These are phyloP conservation scores for Chondrilla cf. caribensis DNA, from an alignment of 37 sponge, comb jelly and placozoan genomes.

Conservation along the genomic window DNA sequence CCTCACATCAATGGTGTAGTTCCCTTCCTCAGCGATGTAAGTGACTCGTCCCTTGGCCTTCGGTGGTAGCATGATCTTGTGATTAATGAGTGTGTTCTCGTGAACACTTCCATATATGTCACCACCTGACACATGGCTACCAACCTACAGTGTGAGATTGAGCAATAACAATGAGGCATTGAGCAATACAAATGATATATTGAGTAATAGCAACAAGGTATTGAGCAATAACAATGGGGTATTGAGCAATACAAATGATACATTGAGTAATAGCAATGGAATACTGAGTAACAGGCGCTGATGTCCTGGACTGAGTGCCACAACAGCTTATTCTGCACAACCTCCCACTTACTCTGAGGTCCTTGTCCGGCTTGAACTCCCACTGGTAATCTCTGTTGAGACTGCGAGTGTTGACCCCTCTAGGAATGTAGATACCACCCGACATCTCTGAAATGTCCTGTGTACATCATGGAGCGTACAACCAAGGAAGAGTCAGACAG, in stretches of 20 bases:
- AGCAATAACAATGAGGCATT: too few species aligned
- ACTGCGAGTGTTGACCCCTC: constrained; percentile 84
- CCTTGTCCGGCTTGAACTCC: constrained; percentile 78
- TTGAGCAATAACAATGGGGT: too few species aligned
- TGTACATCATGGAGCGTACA: background rate
- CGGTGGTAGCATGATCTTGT: constrained; percentile 85
- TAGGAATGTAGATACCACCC: constrained; percentile 92
- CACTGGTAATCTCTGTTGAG: constrained; percentile 67
- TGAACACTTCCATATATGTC: constrained; percentile 83
- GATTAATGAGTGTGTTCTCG: constrained; percentile 93
- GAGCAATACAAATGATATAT: too few species aligned
- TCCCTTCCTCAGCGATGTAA: constrained; percentile 83
- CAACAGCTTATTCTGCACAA: too few species aligned
- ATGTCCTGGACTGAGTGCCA: too few species aligned
- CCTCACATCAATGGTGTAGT: constrained; percentile 82
- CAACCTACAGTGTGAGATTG: constrained; percentile 54
- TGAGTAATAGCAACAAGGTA: background rate
- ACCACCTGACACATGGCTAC: constrained; percentile 91
- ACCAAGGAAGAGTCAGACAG: background rate
- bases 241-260: too few species aligned
- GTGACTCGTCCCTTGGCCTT: constrained; percentile 85
- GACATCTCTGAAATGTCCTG: constrained; percentile 93
- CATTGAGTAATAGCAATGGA: too few species aligned
- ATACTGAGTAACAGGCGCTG: too few species aligned
- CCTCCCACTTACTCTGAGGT: constrained; percentile 44